Percentiles rank a stretch among this genome's conserved stretches.
Conservation (phyloP, 2,113 vertebrate species). For the Psittacula cyanocephala region DNA sequence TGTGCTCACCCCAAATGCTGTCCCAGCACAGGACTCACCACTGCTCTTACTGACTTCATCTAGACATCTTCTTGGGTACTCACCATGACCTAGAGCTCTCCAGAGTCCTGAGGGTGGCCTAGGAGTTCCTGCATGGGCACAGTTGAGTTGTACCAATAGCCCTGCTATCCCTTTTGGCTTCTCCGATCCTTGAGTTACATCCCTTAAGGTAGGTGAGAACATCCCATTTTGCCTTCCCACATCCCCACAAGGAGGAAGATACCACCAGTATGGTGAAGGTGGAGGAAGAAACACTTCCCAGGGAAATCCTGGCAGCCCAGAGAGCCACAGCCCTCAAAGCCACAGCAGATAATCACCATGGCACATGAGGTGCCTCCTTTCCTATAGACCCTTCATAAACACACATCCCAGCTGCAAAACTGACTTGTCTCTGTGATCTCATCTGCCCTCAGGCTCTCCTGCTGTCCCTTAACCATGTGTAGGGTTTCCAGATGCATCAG, state of each 20-base stretch:
- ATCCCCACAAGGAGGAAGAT: not conserved
- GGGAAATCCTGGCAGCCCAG: not conserved
- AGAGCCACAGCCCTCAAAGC: not conserved
- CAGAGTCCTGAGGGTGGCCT: not conserved
- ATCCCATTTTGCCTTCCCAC: not conserved
- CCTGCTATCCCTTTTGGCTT: not conserved
- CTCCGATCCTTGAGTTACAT: not conserved
- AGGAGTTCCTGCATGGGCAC: not conserved
- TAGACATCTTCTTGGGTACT: not conserved
- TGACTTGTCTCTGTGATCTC: not conserved
- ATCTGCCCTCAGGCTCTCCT: not conserved
- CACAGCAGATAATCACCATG: not conserved
- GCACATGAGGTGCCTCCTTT: not conserved
- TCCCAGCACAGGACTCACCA: not conserved
- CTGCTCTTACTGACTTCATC: not conserved
- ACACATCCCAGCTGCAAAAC: not conserved
- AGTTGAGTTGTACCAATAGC: not conserved
- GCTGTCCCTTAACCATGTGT: rapidly evolving
- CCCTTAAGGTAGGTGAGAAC: not conserved
- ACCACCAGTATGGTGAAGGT: rapidly evolving
- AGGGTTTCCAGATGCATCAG: not conserved
- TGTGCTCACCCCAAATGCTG: not conserved
- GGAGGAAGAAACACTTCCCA: not conserved
- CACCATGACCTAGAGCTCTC: not conserved
- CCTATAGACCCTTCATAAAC: not conserved